Evolutionary conservation across 2,797 vertebrate species (phyloP), one percentile per base, ranked within the genome.

Genomic region (Acestrorhynchus altus): DNA sequence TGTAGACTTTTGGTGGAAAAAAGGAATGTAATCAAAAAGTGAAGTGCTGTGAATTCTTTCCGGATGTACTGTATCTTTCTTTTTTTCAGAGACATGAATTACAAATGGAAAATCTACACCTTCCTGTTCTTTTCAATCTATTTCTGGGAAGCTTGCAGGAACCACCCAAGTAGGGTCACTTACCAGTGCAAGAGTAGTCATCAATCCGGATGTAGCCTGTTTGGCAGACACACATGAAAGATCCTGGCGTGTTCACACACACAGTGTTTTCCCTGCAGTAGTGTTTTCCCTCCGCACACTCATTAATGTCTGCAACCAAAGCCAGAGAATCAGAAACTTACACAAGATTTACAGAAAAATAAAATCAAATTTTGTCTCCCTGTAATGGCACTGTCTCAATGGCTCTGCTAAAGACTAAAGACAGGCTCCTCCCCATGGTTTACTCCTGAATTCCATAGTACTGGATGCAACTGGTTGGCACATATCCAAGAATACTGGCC

Each of bases 151-250:
- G 6, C 46, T 1, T 18, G 51, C 26, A 65, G 20, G 46, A 47
- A 47, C 22, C 1, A 24, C 20, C 24, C 2, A 28, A n/a, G 40
- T 5, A 22, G 22, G 47, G 22, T 6, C 26, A n/a, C 87, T 89
- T 91, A 96, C 95, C 95, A 88, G 95, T 96, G 78, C 95, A 96
- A 0, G 95, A 96, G 59, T 95, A 96, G 77, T 96, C 95, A 77
- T 96, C 95, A 20, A 96, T 96, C 68, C 94, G 92, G 84, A 96
- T 93, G 74, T 94, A 96, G 4, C 95, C 95, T 0, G 92, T 91
- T 87, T 90, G 93, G 86, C 95, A 96, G 84, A 95, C 91, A 81
- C 95, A 96, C 93, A 95, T 94, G 61, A 96, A 96, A 64, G 95
- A 95, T 24, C 95, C 95, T 0, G 94, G 92, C 18, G 94, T 95